These are phyloP conservation scores for Parazoanthus atlanticus DNA, from an alignment of 92 coral and sea anemone genomes.

Conservation along the genomic window DNA sequence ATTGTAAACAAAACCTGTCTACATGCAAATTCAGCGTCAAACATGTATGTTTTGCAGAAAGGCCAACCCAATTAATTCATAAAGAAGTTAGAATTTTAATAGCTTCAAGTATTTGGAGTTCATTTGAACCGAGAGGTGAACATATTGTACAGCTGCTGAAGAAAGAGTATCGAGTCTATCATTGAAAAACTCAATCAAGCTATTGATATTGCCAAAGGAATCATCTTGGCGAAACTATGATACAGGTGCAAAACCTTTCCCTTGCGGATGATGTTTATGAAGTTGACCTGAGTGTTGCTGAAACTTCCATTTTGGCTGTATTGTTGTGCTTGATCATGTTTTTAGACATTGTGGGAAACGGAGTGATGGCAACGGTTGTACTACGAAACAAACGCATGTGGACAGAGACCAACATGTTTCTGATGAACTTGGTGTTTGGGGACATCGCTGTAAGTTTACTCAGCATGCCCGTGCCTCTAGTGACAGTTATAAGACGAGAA, in stretches of 20 bases:
- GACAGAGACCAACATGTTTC: slow-evolving; percentile 56
- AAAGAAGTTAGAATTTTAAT: neutral
- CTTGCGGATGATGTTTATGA: neutral
- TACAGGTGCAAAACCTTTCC: neutral
- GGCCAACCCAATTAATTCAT: neutral
- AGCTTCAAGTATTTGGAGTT: neutral
- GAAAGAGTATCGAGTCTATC: neutral
- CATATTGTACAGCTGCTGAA: neutral
- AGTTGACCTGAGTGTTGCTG: slow-evolving; percentile 55
- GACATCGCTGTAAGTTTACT: slow-evolving; percentile 79
- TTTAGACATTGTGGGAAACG: slow-evolving; percentile 66
- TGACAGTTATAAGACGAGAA: slow-evolving; percentile 63
- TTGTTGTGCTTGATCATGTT: slow-evolving; percentile 59
- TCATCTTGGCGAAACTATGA: neutral
- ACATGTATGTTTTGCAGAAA: neutral
- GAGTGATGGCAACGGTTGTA: slow-evolving; percentile 67
- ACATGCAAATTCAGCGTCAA: slow-evolving; percentile 13
- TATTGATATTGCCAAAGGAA: neutral
- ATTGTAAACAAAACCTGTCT: neutral
- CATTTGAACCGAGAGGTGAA: neutral
- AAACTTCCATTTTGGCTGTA: slow-evolving; percentile 66
- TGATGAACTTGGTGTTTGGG: slow-evolving; percentile 73
- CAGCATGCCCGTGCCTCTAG: slow-evolving; percentile 72
- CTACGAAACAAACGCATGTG: slow-evolving; percentile 76
- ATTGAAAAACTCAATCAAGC: neutral